phyloP scores from a whole-genome alignment of 2,113 vertebrate genomes.

The Castor canadensis region DNA sequence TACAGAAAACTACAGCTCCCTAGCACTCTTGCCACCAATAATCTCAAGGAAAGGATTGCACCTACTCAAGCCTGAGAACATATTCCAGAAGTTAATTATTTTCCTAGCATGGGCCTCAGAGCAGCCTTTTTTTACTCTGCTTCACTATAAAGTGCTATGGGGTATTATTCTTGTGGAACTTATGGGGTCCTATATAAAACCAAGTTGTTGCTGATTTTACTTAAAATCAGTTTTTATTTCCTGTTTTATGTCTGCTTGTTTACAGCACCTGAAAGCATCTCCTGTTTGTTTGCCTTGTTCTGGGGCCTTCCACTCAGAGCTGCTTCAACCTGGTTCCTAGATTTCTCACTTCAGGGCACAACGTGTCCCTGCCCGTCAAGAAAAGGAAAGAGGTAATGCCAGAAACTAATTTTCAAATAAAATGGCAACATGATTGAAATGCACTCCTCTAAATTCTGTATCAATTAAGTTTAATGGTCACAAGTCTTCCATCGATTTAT shows the following conservation, averaged over 20 bases:
- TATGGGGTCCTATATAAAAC: conserved; percentile 83
- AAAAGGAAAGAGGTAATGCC: conserved; percentile 62
- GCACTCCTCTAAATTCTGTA: conserved; percentile 80
- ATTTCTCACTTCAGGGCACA: neutral
- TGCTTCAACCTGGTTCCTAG: neutral
- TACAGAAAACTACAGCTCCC: conserved; percentile 81
- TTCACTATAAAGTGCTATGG: conserved; percentile 73
- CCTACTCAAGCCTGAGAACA: conserved; percentile 79
- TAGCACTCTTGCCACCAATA: conserved; percentile 65
- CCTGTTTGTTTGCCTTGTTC: conserved; percentile 52
- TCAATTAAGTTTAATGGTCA: conserved; percentile 85
- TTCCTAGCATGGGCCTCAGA: conserved; percentile 65
- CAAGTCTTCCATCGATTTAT: conserved; percentile 80
- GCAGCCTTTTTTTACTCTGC: conserved; percentile 55
- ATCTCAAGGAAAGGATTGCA: conserved; percentile 78
- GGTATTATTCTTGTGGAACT: conserved; percentile 80
- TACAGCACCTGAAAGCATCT: conserved; percentile 77
- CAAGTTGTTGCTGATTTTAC: conserved; percentile 83
- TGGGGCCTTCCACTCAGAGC: conserved; percentile 63
- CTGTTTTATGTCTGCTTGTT: conserved; percentile 82
- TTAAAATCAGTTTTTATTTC: conserved; percentile 85
- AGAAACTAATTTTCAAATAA: conserved; percentile 82
- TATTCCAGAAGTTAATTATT: conserved; percentile 81
- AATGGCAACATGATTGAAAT: conserved; percentile 81
- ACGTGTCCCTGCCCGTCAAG: conserved; percentile 39